A percentile compares a stretch with the other conserved stretches of the same genome.
Evolutionary conservation across 2,113 vertebrate genomes (phyloP).

Genomic region (Apus apus): DNA sequence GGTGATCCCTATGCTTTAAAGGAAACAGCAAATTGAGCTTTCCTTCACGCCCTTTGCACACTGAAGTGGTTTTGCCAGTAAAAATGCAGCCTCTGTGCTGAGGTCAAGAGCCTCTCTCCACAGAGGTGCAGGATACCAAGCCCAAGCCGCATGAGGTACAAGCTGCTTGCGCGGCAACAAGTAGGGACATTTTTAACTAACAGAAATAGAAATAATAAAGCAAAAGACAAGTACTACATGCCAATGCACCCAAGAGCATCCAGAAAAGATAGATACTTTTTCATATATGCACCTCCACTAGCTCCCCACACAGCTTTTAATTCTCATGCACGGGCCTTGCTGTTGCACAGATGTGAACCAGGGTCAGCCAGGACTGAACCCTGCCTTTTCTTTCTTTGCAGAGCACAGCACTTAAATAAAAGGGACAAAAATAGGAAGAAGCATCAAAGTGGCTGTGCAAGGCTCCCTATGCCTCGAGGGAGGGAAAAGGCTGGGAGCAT

Average conservation of each 20-base stretch:
- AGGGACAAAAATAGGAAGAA: neutral
- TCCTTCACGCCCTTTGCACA: fast-evolving
- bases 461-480: neutral
- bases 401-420: neutral
- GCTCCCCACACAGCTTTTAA: neutral
- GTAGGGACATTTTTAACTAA: neutral
- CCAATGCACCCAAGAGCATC: neutral
- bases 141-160: neutral
- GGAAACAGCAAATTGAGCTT: neutral
- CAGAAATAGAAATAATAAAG: neutral
- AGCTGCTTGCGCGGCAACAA: neutral
- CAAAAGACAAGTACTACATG: neutral
- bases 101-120: neutral
- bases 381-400: neutral
- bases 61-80: fast-evolving
- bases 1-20: neutral
- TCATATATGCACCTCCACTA: neutral
- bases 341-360: fast-evolving
- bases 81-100: fast-evolving
- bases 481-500: fast-evolving
- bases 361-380: neutral
- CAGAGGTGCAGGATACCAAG: neutral
- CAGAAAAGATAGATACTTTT: neutral
- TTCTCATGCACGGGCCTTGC: neutral
- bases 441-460: neutral